Evolutionary conservation across 2,888 invertebrate species (phyloP), one percentile per base, ranked within the genome.

Genomic region (Acholoe squamosa): DNA sequence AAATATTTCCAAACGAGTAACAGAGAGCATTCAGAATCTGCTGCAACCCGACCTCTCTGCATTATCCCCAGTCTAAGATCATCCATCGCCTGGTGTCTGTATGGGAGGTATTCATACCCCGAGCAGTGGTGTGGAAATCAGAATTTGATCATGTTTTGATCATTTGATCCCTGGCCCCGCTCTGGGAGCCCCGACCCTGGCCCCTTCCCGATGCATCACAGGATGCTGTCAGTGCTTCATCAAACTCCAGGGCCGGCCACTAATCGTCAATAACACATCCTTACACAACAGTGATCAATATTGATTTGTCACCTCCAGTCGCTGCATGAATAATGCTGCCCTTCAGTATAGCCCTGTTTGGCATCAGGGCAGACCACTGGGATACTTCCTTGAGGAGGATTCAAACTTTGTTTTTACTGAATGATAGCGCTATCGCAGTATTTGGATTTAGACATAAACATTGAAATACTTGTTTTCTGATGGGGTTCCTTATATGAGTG

Each of bases 181-280:
- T 28, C 3, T 1, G 25, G 14, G 28, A 71, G 71, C 71, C 71
- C 25, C 84, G 43, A 31, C 84, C 84, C 51, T 43, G 19, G 84
- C 84, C 84, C 43, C 51, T 1, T 0, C 34, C 0, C n/a, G 84
- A 84, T 84, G 84, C 34, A 84, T 84, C 84, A 84, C 43, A 31
- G 19, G 34, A 0, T 28, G 25, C 12, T 84, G 84, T 34, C 84
- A 84, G 51, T 34, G 84, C 84, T 84, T 84, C 84, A 84, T 84
- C 84, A 84, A 84, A 84, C 22, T 43, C 34, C 51, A 84, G 25
- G 33, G 28, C 33, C 84, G 14, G 34, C 51, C 84, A 84, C 33
- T 84, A 84, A 84, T 84, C 51, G 84, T 84, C 84, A 84, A 84
- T 84, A 84, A 84, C 84, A n/a, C 51, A 22, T 19, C 84, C 43